Base-by-base conservation (phyloP, 2,888 invertebrate genomes). In the Coremacera marginata region DNA sequence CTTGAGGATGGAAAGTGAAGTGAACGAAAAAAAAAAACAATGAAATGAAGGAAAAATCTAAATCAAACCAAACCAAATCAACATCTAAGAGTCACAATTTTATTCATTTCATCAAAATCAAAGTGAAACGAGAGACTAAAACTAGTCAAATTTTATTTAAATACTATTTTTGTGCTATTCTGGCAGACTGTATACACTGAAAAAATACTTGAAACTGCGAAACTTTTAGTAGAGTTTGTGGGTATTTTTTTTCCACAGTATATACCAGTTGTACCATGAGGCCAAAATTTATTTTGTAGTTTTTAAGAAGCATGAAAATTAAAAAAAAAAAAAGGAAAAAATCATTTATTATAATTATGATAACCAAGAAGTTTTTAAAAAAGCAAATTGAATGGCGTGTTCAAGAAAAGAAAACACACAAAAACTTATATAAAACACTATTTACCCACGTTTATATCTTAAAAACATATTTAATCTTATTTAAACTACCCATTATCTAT, bases 331-430 rank as follows among this genome's bases (percentile, higher is more conserved):
- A 37, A 31, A 11, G 14, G 8, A 34, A n/a, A n/a, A n/a, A n/a
- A n/a, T n/a, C n/a, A 65, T 55, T n/a, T 60, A 27, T n/a, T 57
- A 57, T 57, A 60, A 60, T 11, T 60, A 60, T 44, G 14, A 44
- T 44, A 44, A 44, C 44, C 44, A 55, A 7, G 19, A 9, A 22
- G n/a, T 19, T 9, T 22, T 67, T 67, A 34, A 67, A 44, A 67
- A n/a, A 67, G 34, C n/a, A 67, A 60, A n/a, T 37, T 67, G 67
- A 44, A 67, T 67, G 67, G 67, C 67, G 67, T 67, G 67, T 67
- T 67, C 44, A 67, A 67, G 67, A 34, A 65, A 34, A 65, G 37
- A 67, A 63, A 63, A 63, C 27, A 63, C 27, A 63, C n/a, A 22
- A 44, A 67, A 63, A 27, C 62, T 7, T 22, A 62, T 27, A 62